phyloP scores from a whole-genome alignment of 1,140 invertebrate genomes.

The Scaptomyza pallida region DNA sequence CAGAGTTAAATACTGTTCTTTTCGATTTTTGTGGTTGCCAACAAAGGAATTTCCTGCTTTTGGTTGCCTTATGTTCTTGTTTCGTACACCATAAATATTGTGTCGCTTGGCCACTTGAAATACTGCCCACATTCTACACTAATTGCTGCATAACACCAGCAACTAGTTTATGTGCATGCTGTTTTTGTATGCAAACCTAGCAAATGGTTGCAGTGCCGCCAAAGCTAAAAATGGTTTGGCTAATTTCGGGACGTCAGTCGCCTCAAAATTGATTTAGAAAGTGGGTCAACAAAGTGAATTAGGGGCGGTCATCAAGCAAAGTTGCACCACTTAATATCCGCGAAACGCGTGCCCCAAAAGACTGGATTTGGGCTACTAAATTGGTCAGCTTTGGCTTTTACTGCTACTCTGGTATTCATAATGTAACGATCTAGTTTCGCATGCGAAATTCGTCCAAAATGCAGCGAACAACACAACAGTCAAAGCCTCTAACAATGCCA shows the following conservation, averaged over 20 bases:
- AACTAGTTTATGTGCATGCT: slow-evolving; percentile 53
- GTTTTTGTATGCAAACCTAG: slow-evolving; percentile 9
- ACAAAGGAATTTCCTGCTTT: too few relatives aligned
- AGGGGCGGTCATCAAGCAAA: slow-evolving; percentile 43
- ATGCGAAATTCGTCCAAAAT: slow-evolving; percentile 62
- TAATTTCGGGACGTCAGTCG: slow-evolving; percentile 22
- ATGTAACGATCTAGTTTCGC: slow-evolving; percentile 48
- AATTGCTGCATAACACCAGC: slow-evolving; percentile 70
- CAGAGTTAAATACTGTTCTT: slow-evolving; percentile 49
- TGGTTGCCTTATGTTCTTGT: too few relatives aligned
- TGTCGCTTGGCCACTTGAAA: slow-evolving; percentile 2
- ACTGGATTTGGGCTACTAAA: slow-evolving; percentile 53
- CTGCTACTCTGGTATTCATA: slow-evolving; percentile 54
- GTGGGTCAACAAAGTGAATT: slow-evolving; percentile 25
- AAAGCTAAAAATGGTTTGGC: slow-evolving; percentile 4
- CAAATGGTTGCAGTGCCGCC: slow-evolving; percentile 17
- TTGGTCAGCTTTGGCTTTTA: slow-evolving; percentile 35
- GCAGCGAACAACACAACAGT: slow-evolving; percentile 17
- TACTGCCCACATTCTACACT: slow-evolving; percentile 38
- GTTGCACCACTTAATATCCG: slow-evolving; percentile 62
- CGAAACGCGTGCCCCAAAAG: slow-evolving; percentile 18
- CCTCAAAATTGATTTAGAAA: slow-evolving; percentile 35
- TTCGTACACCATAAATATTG: too few relatives aligned
- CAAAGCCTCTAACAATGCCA: slow-evolving; percentile 31
- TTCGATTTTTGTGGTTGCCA: not conserved